Evolutionary conservation across 2,888 invertebrate species (phyloP).

Genomic region (Nymphalis c-album): DNA sequence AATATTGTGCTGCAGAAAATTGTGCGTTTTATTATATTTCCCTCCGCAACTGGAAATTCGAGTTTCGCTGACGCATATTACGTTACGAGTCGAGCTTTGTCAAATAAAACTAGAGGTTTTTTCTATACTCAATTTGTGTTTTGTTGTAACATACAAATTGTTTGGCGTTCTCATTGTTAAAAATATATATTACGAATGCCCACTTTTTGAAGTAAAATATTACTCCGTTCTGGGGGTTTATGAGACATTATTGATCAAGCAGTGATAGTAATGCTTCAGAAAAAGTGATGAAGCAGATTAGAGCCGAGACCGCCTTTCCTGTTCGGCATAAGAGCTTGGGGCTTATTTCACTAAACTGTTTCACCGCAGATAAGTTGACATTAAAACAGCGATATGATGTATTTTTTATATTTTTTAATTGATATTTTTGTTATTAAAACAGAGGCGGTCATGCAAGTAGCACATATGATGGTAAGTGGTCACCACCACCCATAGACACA

Average conservation of each 20-base stretch:
- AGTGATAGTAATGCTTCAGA: neutral
- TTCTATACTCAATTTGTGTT: constrained; percentile 12
- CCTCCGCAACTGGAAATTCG: constrained; percentile 26
- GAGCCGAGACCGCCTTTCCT: neutral
- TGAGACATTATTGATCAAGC: neutral
- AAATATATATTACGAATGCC: neutral
- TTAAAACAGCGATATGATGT: no score
- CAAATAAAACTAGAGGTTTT: constrained; percentile 27
- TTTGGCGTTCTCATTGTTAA: neutral
- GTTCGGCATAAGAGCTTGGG: neutral
- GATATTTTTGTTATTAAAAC: no score
- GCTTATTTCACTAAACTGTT: no score
- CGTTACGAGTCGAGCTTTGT: constrained; percentile 27
- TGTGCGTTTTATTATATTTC: constrained; percentile 36
- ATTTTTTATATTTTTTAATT: no score
- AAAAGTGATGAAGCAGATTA: neutral
- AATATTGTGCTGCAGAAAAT: constrained; percentile 32
- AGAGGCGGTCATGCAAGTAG: no score
- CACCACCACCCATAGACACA: no score
- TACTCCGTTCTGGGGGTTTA: no score
- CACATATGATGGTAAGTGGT: no score
- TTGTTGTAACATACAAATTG: constrained; percentile 6
- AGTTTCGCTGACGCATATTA: constrained; percentile 32
- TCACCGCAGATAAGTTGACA: no score
- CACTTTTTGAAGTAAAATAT: no score